Conservation (phyloP, 2,888 invertebrate genomes). For the Agonopterix heracliana region DNA sequence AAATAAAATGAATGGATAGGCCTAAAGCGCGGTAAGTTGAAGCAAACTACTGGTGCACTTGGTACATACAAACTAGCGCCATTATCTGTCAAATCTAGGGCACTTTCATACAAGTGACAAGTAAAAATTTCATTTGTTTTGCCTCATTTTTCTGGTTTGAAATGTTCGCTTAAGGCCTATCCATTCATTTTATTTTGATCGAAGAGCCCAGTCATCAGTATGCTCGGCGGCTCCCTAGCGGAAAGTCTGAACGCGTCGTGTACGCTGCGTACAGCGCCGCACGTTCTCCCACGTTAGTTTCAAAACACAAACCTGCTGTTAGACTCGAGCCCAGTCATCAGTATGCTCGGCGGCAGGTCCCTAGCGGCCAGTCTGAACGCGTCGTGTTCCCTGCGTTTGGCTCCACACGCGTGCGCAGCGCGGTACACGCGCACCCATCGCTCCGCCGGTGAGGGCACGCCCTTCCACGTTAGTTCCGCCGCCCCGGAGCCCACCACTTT, state of each 20-base stretch:
- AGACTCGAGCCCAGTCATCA: conserved; percentile 60
- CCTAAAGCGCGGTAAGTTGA: too few species aligned
- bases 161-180: too few species aligned
- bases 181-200: too few species aligned
- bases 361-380: conserved; percentile 57
- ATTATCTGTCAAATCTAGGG: too few species aligned
- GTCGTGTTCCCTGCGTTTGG: conserved; percentile 43
- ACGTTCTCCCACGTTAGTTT: conserved; percentile 88
- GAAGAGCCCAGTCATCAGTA: conserved; percentile 54
- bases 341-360: conserved; percentile 50
- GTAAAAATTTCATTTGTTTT: too few species aligned
- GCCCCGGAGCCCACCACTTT: conserved; percentile 85
- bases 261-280: conserved; percentile 48
- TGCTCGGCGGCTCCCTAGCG: conserved; percentile 48
- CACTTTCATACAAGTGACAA: too few species aligned
- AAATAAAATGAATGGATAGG: too few species aligned
- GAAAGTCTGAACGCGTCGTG: conserved; percentile 63
- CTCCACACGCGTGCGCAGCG: conserved; percentile 79
- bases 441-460: conserved; percentile 91
- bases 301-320: conserved; percentile 71
- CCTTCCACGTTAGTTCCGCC: conserved; percentile 87
- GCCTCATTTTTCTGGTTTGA: too few species aligned
- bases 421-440: conserved; percentile 93
- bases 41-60: too few species aligned
- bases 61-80: too few species aligned